Percentiles rank a stretch among this genome's conserved stretches.
Evolutionary conservation across 2,797 vertebrate species (phyloP).

Genomic region (Schizothorax lantsangensis): DNA sequence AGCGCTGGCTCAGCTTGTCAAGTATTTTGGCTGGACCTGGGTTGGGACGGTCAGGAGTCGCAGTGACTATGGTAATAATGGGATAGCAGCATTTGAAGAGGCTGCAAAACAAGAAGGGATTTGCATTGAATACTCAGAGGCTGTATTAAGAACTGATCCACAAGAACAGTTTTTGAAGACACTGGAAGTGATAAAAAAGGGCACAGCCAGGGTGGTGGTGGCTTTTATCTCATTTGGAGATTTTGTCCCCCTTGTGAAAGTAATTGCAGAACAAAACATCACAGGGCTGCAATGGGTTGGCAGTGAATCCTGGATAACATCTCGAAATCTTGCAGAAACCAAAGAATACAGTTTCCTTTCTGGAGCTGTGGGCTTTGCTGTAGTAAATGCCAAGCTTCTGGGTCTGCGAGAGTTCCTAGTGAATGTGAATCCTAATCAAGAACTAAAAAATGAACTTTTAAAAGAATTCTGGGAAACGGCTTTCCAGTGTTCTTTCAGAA

Average conservation of each 20-base stretch:
- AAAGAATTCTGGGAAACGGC: conserved; percentile 53
- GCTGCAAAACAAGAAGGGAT: conserved; percentile 57
- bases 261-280: conserved; percentile 64
- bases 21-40: conserved; percentile 61
- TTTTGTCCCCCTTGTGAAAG: conserved; percentile 63
- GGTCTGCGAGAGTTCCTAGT: conserved; percentile 71
- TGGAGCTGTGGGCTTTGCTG: conserved; percentile 74
- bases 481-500: conserved; percentile 48
- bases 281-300: conserved; percentile 73
- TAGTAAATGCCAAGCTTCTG: conserved; percentile 67
- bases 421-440: conserved; percentile 61
- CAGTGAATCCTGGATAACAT: conserved; percentile 63
- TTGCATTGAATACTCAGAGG: conserved; percentile 61
- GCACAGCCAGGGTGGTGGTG: conserved; percentile 47
- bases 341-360: conserved; percentile 49
- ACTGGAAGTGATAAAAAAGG: conserved; percentile 1
- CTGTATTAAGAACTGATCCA: conserved; percentile 1
- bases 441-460: conserved; percentile 44
- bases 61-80: conserved; percentile 59
- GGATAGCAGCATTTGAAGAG: conserved; percentile 57
- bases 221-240: conserved; percentile 60
- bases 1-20: conserved; percentile 52
- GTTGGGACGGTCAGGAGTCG: conserved; percentile 56
- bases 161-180: conserved; percentile 17
- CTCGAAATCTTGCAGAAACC: conserved; percentile 62